These are phyloP conservation scores for Himalopsyche japonica DNA, from an alignment of 2,888 invertebrate species.

Conservation along the genomic window DNA sequence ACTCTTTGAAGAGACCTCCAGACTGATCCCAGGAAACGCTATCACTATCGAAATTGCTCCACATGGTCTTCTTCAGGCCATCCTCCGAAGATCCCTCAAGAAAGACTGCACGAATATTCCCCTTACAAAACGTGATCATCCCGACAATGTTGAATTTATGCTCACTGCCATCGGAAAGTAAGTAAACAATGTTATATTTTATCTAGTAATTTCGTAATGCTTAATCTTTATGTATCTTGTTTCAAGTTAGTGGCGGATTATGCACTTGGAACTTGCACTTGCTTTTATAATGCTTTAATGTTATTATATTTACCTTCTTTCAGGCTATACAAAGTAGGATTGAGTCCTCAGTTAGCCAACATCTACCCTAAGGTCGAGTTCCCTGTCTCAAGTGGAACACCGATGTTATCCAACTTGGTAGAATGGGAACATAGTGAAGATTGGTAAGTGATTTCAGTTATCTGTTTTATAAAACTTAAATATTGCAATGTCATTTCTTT, in stretches of 20 bases:
- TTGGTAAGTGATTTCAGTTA: constrained; percentile 55
- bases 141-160: constrained; percentile 66
- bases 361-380: constrained; percentile 76
- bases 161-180: constrained; percentile 69
- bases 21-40: constrained; percentile 78
- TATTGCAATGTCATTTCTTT: not conserved
- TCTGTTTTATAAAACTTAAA: not conserved
- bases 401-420: constrained; percentile 81
- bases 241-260: too few species aligned
- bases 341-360: constrained; percentile 72
- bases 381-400: constrained; percentile 86
- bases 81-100: constrained; percentile 75
- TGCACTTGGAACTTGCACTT: too few species aligned
- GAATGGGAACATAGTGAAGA: constrained; percentile 85
- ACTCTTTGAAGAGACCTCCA: constrained; percentile 80
- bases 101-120: constrained; percentile 74
- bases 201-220: not conserved
- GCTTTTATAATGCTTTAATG: not conserved
- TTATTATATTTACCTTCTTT: constrained; percentile 34
- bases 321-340: constrained; percentile 77
- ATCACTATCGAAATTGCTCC: constrained; percentile 89
- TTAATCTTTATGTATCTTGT: not conserved
- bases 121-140: constrained; percentile 72
- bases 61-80: constrained; percentile 85
- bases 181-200: constrained; percentile 48